A percentile compares a stretch with the other conserved stretches of the same genome.
phyloP scores from a whole-genome alignment of 2,888 invertebrate genomes.

The Sabatieria punctata region DNA sequence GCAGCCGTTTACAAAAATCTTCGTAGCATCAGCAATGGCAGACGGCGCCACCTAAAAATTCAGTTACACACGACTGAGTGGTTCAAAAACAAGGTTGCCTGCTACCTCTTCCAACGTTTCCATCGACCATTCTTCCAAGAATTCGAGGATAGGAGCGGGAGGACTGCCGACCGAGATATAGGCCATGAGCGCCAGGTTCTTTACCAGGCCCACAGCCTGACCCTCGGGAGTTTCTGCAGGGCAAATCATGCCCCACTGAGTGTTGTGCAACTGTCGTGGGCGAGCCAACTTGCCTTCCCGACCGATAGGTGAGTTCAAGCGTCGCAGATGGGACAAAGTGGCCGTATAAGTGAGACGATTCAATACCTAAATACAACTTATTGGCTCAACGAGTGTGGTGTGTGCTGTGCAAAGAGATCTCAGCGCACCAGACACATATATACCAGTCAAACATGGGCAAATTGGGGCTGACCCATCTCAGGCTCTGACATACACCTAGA shows the following conservation, averaged over 20 bases:
- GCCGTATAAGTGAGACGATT: constrained; percentile 96
- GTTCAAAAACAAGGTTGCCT: too few relatives aligned
- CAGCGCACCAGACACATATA: too few relatives aligned
- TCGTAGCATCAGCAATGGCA: constrained; percentile 94
- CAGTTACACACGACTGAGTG: too few relatives aligned
- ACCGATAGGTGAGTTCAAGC: constrained; percentile 97
- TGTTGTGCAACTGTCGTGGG: constrained; percentile 95
- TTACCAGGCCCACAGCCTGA: constrained; percentile 62
- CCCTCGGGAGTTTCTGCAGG: constrained; percentile 98
- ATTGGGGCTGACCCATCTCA: too few relatives aligned
- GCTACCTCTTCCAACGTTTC: constrained; percentile 72
- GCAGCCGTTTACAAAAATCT: constrained; percentile 98
- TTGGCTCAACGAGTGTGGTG: neutral
- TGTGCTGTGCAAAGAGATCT: too few relatives aligned
- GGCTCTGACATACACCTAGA: too few relatives aligned
- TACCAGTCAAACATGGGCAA: too few relatives aligned
- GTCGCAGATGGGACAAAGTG: constrained; percentile 86
- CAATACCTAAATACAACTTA: constrained; percentile 50
- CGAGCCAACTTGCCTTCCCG: constrained; percentile 96
- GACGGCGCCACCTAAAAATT: constrained; percentile 87
- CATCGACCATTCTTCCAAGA: constrained; percentile 99
- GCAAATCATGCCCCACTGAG: constrained; percentile 98
- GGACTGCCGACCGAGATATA: constrained; percentile 99
- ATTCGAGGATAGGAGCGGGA: constrained; percentile 96
- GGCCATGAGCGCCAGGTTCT: constrained; percentile 97